Evolutionary conservation across 2,113 vertebrate genomes (phyloP).

Genomic region (Cygnus buccinator): DNA sequence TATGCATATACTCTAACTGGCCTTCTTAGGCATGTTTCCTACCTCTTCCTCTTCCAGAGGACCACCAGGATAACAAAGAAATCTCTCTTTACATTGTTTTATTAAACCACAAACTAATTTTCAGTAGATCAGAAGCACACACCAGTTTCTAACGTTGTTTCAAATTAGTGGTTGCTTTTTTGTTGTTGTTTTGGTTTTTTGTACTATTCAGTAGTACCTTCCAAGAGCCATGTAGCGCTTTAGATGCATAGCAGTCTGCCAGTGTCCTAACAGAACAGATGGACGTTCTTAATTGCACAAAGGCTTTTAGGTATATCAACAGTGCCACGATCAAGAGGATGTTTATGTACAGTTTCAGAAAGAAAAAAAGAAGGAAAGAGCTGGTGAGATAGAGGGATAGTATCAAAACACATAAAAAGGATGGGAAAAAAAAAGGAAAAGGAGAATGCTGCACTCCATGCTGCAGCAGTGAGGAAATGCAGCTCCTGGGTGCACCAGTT

Average conservation of each 20-base stretch:
- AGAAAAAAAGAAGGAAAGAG: neutral
- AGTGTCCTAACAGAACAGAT: slow-evolving; percentile 33
- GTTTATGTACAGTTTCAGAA: neutral
- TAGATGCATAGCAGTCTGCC: neutral
- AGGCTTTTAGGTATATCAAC: neutral
- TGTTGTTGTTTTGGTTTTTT: neutral
- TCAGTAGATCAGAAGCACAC: neutral
- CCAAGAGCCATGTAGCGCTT: neutral
- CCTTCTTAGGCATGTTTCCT: neutral
- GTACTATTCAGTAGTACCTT: neutral
- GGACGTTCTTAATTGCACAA: slow-evolving; percentile 45
- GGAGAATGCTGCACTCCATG: neutral
- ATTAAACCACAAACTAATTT: neutral
- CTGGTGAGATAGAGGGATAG: neutral
- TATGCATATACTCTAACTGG: neutral
- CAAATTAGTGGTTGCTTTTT: fast-evolving
- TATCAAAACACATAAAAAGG: neutral
- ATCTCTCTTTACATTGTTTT: neutral
- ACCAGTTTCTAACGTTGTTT: neutral
- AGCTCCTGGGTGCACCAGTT: neutral
- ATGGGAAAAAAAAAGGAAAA: neutral
- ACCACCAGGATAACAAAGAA: neutral
- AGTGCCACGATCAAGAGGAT: neutral
- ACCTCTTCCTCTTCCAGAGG: neutral
- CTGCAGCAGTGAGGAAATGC: neutral